Percentiles rank a stretch among this genome's conserved stretches.
These are phyloP conservation scores for Scaptomyza tumidula DNA, from an alignment of 2,888 invertebrate species.

Conservation along the genomic window DNA sequence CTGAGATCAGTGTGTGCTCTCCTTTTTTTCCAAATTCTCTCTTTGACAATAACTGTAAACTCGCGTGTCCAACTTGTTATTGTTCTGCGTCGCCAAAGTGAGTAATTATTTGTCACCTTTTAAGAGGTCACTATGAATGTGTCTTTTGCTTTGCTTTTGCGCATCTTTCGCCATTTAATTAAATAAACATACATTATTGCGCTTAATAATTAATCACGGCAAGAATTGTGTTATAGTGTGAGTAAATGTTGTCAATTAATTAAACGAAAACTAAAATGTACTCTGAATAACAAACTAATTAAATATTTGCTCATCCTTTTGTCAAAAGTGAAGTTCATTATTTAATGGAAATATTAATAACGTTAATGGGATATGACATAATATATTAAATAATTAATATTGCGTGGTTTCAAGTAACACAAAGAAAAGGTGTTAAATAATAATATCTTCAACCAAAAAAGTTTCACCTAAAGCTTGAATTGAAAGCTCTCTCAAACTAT, in stretches of 20 bases:
- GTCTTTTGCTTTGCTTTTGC: neutral
- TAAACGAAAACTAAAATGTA: neutral
- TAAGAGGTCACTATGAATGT: neutral
- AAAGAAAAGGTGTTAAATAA: neutral
- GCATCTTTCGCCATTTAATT: neutral
- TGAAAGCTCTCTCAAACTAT: too few species aligned
- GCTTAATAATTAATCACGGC: constrained; percentile 4
- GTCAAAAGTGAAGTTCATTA: too few species aligned
- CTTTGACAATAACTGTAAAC: neutral
- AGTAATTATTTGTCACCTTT: neutral
- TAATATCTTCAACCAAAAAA: too few species aligned
- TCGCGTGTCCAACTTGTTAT: neutral
- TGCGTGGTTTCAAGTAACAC: neutral
- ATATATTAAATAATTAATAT: neutral
- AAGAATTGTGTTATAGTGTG: neutral
- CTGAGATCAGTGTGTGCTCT: neutral
- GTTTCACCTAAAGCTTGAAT: too few species aligned
- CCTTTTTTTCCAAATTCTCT: too few species aligned
- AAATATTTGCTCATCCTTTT: neutral
- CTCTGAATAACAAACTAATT: neutral
- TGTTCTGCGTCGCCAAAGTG: neutral
- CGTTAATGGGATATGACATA: too few species aligned
- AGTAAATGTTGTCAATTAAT: neutral
- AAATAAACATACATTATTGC: neutral
- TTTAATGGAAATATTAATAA: neutral